Percentiles rank a stretch among this genome's conserved stretches.
Evolutionary conservation across 1,140 invertebrate genomes (phyloP).

Genomic region (Drosophila kanapiae): DNA sequence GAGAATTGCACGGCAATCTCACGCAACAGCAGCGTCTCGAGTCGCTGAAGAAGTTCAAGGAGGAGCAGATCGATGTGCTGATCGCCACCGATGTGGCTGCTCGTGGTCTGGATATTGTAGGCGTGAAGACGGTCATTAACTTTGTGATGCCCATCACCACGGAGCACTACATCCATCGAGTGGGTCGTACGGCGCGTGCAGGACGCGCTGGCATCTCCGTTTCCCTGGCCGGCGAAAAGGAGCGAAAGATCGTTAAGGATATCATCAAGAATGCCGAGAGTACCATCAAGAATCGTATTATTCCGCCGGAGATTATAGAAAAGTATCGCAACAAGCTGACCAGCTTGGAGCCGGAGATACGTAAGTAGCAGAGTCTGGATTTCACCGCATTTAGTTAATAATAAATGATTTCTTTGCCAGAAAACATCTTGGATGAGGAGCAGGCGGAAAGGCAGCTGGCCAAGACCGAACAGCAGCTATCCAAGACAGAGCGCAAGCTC

Average conservation of each 20-base stretch:
- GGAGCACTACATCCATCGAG: slow-evolving; percentile 97
- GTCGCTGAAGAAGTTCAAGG: slow-evolving; percentile 95
- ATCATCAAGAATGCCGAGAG: slow-evolving; percentile 94
- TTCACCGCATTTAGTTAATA: background rate
- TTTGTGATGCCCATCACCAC: slow-evolving; percentile 97
- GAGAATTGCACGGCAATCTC: slow-evolving; percentile 98
- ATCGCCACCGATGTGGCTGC: slow-evolving; percentile 98
- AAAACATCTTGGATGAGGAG: slow-evolving; percentile 93
- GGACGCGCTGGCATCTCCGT: slow-evolving; percentile 96
- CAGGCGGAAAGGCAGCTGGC: slow-evolving; percentile 93
- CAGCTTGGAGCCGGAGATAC: slow-evolving; percentile 91
- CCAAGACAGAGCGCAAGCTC: slow-evolving; percentile 92
- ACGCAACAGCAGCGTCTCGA: slow-evolving; percentile 96
- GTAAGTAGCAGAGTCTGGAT: slow-evolving; percentile 69
- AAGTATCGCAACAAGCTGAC: slow-evolving; percentile 93
- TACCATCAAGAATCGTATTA: slow-evolving; percentile 94
- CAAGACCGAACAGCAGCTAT: slow-evolving; percentile 94
- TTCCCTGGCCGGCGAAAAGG: slow-evolving; percentile 96
- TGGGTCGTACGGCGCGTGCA: slow-evolving; percentile 97
- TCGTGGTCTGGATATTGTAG: slow-evolving; percentile 97
- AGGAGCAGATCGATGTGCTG: slow-evolving; percentile 95
- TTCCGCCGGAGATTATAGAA: slow-evolving; percentile 94
- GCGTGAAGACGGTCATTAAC: slow-evolving; percentile 98
- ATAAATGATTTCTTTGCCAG: slow-evolving; percentile 63
- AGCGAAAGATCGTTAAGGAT: slow-evolving; percentile 95